Conservation (phyloP, 2,888 invertebrate genomes). For the Coelogynopora nodosa region DNA sequence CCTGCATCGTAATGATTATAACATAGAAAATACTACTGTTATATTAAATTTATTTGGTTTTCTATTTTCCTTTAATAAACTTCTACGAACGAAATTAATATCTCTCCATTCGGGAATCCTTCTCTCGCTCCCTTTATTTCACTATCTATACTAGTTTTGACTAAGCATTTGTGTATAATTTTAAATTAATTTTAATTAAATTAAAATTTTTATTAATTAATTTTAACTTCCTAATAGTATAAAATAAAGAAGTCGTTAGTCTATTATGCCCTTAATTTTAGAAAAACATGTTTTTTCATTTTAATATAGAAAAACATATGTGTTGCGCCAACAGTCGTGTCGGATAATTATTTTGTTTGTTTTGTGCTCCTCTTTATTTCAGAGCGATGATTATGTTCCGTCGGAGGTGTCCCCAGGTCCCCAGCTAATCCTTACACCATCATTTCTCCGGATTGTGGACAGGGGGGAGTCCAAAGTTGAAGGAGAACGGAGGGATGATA, state of each 20-base stretch:
- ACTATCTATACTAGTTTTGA: neutral
- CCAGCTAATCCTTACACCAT: neutral
- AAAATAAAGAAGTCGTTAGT: neutral
- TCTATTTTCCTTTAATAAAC: neutral
- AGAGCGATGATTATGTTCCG: slow-evolving; percentile 27
- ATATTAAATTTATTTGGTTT: neutral
- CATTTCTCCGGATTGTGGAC: neutral
- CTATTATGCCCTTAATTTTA: slow-evolving; percentile 25
- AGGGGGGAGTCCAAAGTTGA: slow-evolving; percentile 23
- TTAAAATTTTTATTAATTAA: neutral
- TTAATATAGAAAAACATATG: slow-evolving; percentile 3
- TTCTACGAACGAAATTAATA: slow-evolving; percentile 1
- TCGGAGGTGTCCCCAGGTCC: slow-evolving; percentile 5
- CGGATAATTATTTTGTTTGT: slow-evolving; percentile 2
- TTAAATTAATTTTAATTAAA: neutral
- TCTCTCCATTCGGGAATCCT: neutral
- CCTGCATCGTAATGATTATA: slow-evolving; percentile 4
- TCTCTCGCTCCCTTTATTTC: neutral
- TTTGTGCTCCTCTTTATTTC: slow-evolving; percentile 12
- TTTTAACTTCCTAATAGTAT: neutral
- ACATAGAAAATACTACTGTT: neutral
- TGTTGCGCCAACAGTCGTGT: neutral
- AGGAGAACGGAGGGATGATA: slow-evolving; percentile 1
- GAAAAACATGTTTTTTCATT: too few species aligned
- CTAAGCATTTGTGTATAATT: slow-evolving; percentile 17